Conservation (phyloP, 2,797 vertebrate species). For the Pterois miles region DNA sequence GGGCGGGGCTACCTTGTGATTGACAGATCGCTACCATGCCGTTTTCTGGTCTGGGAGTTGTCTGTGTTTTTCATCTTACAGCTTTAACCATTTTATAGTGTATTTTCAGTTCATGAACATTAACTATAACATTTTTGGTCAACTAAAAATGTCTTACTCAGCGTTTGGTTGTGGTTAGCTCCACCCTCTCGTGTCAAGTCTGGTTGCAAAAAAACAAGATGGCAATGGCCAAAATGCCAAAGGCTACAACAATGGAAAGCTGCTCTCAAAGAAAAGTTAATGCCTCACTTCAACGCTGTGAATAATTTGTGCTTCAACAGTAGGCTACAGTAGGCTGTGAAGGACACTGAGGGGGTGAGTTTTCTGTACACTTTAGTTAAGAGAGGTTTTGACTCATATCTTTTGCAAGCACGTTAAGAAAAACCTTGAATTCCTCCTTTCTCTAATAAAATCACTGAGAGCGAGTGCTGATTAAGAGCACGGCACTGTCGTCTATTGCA, state of each 20-base stretch:
- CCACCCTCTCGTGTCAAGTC: too few relatives aligned
- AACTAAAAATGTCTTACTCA: too few relatives aligned
- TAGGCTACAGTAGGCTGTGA: neutral
- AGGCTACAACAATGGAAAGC: neutral
- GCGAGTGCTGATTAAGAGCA: constrained; percentile 26
- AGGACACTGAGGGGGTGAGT: neutral
- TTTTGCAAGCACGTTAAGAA: neutral
- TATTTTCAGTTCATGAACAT: too few relatives aligned
- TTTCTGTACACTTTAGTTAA: neutral
- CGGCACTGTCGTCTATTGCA: constrained; percentile 13
- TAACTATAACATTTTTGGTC: too few relatives aligned
- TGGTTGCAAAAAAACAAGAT: too few relatives aligned
- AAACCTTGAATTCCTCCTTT: constrained; percentile 11
- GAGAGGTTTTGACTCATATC: neutral
- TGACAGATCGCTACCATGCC: too few relatives aligned
- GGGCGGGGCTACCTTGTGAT: too few relatives aligned
- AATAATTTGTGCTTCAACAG: neutral
- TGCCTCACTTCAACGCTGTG: neutral
- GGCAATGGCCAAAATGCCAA: too few relatives aligned
- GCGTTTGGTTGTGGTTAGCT: too few relatives aligned
- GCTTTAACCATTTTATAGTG: too few relatives aligned
- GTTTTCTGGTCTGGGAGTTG: too few relatives aligned
- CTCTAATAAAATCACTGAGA: constrained; percentile 13
- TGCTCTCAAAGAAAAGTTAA: neutral
- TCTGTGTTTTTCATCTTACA: too few relatives aligned